These are phyloP conservation scores for Crotalus horridus DNA, from an alignment of 2,113 vertebrate species.

Conservation along the genomic window DNA sequence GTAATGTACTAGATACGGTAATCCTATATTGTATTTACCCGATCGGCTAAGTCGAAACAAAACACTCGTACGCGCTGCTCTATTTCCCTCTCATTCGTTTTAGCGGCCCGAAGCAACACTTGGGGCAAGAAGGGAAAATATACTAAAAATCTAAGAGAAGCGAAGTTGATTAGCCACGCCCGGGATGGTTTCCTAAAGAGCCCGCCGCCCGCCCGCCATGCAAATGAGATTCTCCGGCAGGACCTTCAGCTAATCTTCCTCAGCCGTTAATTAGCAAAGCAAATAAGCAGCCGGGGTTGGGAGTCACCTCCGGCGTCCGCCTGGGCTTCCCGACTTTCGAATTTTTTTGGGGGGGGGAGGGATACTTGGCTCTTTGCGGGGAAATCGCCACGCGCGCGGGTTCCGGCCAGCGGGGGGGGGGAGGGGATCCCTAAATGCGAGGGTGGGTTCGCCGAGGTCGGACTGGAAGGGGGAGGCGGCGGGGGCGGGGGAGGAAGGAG, in stretches of 20 bases:
- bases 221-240: slow-evolving; percentile 58
- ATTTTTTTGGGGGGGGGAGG: slow-evolving; percentile 29
- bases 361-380: slow-evolving; percentile 57
- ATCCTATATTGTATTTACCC: neutral
- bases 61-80: neutral
- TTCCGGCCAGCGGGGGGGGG: neutral
- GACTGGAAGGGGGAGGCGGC: neutral
- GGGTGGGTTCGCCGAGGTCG: slow-evolving; percentile 51
- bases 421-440: slow-evolving; percentile 57
- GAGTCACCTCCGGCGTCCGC: slow-evolving; percentile 53
- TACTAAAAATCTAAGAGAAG: neutral
- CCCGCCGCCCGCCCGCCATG: slow-evolving; percentile 46
- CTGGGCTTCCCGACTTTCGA: slow-evolving; percentile 40
- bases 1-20: neutral
- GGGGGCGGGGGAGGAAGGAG: slow-evolving; percentile 62
- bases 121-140: slow-evolving; percentile 18
- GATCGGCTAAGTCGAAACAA: neutral
- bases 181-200: slow-evolving; percentile 38
- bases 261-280: slow-evolving; percentile 52
- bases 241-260: slow-evolving; percentile 56
- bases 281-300: slow-evolving; percentile 56
- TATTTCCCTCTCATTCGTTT: too few relatives aligned
- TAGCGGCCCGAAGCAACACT: slow-evolving; percentile 16
- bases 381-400: slow-evolving; percentile 30
- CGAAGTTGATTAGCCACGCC: slow-evolving; percentile 37